These are phyloP conservation scores for Drosophila glabriapex DNA, from an alignment of 2,888 invertebrate species.

Conservation along the genomic window DNA sequence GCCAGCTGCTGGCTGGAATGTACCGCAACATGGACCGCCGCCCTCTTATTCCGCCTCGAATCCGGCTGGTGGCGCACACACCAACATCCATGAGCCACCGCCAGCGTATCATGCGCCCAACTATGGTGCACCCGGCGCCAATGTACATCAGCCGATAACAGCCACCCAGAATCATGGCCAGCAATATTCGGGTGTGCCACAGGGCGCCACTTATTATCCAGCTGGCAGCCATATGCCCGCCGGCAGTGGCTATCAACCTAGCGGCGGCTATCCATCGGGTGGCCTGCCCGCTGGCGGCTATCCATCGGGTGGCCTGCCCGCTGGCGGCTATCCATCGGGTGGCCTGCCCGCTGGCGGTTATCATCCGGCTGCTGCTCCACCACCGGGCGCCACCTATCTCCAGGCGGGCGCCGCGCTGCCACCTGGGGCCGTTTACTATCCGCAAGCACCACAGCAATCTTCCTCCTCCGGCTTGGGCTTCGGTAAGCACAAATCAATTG, in stretches of 20 bases:
- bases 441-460: constrained; percentile 79
- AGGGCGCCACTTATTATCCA: constrained; percentile 68
- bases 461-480: constrained; percentile 84
- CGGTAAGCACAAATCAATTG: constrained; percentile 65
- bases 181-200: constrained; percentile 64
- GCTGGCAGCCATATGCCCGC: constrained; percentile 57
- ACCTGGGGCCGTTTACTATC: constrained; percentile 75
- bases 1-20: constrained; percentile 83
- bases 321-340: constrained; percentile 55
- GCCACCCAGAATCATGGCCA: constrained; percentile 75
- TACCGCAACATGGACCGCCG: constrained; percentile 83
- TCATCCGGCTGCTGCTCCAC: constrained; percentile 68
- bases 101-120: constrained; percentile 82
- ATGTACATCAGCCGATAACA: constrained; percentile 76
- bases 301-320: constrained; percentile 33
- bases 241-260: constrained; percentile 69
- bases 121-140: constrained; percentile 64
- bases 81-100: constrained; percentile 82
- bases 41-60: constrained; percentile 83
- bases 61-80: constrained; percentile 80
- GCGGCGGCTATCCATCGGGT: constrained; percentile 63
- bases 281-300: constrained; percentile 50
- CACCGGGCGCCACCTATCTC: constrained; percentile 77
- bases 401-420: constrained; percentile 75
- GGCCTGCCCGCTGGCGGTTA: constrained; percentile 44